Base-by-base conservation (phyloP, 2,113 vertebrate species). In the Drymodes brunneopygia region DNA sequence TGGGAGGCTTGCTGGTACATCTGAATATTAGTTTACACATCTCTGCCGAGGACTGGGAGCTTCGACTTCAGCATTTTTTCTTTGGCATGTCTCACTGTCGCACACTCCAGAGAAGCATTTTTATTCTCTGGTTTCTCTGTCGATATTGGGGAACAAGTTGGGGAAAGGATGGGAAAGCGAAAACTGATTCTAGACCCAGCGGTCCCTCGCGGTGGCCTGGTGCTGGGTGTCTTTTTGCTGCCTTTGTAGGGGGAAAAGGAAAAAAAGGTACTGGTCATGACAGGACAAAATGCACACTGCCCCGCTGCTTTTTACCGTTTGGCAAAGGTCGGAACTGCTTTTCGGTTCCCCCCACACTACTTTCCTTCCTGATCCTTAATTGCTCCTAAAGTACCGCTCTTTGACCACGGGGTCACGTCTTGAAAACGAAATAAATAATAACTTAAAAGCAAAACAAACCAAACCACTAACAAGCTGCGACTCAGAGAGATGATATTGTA, bases 201-300 rank as follows among this genome's bases (percentile, higher is more conserved):
- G 0, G 25, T 62, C 33, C 29, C 13, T 65, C 6, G 1, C 8
- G 0, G 28, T 57, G 57, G 27, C 62, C 54, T 56, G 25, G 12
- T 27, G 36, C 22, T 83, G 83, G 31, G 3, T 38, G 25, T 12
- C 22, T 48, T 88, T 71, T 45, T 72, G 40, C 57, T 48, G 31
- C 70, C 40, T 83, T 89, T 44, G 45, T 42, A 15, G 17, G 31
- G 44, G 18, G 16, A 14, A 18, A 20, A n/a, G 16, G 16, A 24
- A 40, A 17, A 28, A 22, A 15, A 38, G 10, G 11, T 69, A 3
- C 7, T 51, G 20, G 33, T 58, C 15, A 13, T 8, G 15, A 82
- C 27, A 50, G 31, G n/a, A 19, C 53, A 77, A 80, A 94, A 60
- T 6, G 4, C 10, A 27, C 66, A 6, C n/a, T 64, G 66, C 17